phyloP scores from a whole-genome alignment of 2,113 vertebrate genomes.

The Dicaeum eximium region DNA sequence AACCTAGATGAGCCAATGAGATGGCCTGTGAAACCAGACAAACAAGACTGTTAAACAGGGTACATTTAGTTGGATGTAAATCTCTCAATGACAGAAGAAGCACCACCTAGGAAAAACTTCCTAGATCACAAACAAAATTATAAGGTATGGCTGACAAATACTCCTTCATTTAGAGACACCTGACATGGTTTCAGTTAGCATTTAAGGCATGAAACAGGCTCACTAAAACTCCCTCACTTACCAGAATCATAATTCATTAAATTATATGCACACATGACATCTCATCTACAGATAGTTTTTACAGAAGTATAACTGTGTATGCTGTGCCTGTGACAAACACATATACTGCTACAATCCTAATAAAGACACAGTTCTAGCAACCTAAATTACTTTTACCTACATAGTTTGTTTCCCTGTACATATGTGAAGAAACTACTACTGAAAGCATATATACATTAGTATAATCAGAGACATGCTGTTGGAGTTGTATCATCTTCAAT shows the following conservation, averaged over 20 bases:
- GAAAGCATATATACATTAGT: neutral
- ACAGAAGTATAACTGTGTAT: neutral
- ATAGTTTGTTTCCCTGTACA: neutral
- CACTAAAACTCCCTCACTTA: neutral
- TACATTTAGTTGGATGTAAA: conserved; percentile 2
- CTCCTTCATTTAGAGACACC: neutral
- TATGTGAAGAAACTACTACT: neutral
- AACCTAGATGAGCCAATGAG: neutral
- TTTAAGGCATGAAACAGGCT: neutral
- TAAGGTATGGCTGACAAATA: neutral
- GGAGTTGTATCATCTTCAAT: conserved; percentile 21
- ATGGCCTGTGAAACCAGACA: neutral
- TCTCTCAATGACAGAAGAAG: neutral
- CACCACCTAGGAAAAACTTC: neutral
- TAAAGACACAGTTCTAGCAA: neutral
- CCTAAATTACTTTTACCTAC: neutral
- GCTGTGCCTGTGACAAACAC: neutral
- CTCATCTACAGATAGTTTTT: neutral
- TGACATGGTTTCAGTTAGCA: neutral
- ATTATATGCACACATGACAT: accelerated
- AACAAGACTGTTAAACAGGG: neutral
- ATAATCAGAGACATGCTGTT: neutral
- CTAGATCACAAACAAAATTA: conserved; percentile 21
- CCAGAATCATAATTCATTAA: neutral
- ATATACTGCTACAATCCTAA: neutral